Evolutionary conservation across 2,797 vertebrate genomes (phyloP).

Genomic region (Okamejei kenojei): DNA sequence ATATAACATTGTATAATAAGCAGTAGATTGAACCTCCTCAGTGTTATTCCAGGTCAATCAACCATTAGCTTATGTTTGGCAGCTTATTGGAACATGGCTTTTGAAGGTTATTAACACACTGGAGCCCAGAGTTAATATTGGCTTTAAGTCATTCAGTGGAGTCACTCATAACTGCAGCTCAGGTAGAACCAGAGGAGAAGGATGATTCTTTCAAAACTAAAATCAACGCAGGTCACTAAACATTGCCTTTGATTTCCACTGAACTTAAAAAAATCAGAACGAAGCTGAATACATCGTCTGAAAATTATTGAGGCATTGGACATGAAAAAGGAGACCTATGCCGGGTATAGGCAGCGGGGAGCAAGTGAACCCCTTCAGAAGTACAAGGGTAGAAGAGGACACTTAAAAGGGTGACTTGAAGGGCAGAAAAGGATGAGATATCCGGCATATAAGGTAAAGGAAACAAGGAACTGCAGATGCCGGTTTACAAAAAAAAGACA

Average conservation of each 20-base stretch:
- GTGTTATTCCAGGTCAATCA: background rate
- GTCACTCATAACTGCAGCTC: background rate
- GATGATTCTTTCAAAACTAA: background rate
- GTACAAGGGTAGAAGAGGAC: too few species aligned
- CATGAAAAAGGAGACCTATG: background rate
- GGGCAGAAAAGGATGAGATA: too few species aligned
- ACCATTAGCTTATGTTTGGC: background rate
- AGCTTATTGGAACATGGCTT: background rate
- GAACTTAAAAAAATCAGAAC: background rate
- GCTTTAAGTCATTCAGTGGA: background rate
- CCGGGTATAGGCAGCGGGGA: too few species aligned
- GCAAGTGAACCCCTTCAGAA: too few species aligned
- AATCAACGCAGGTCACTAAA: background rate
- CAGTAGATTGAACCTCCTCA: background rate
- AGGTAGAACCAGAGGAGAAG: background rate
- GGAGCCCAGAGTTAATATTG: background rate
- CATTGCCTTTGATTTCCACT: background rate
- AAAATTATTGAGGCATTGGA: too few species aligned
- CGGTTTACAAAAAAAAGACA: too few species aligned
- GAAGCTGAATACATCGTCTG: background rate
- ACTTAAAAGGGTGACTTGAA: too few species aligned
- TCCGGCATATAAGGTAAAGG: too few species aligned
- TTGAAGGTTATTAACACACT: background rate
- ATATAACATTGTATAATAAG: background rate
- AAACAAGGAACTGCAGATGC: too few species aligned